phyloP scores from a whole-genome alignment of 2,797 vertebrate species.

The Eulemur albifrons region DNA sequence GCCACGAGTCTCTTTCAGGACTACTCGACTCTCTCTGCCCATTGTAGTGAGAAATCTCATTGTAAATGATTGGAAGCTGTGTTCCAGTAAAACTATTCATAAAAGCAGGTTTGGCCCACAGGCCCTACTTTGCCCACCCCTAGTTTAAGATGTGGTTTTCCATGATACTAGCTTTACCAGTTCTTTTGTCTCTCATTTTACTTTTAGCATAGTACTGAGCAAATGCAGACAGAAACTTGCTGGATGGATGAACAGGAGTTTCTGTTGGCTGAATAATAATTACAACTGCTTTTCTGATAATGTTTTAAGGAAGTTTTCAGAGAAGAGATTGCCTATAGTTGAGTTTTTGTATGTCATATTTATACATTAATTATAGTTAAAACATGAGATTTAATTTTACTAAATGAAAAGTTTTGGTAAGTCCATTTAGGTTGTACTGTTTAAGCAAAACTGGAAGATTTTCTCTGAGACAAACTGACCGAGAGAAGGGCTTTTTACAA shows the following conservation, averaged over 20 bases:
- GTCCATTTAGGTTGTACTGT: neutral
- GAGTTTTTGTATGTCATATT: neutral
- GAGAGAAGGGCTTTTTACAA: neutral
- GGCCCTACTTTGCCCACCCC: neutral
- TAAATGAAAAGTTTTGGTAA: neutral
- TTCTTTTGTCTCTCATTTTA: neutral
- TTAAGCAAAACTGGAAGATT: slow-evolving; percentile 36
- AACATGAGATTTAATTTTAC: slow-evolving; percentile 8
- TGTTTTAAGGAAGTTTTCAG: neutral
- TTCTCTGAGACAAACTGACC: slow-evolving; percentile 31
- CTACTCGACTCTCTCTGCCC: neutral
- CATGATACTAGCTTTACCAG: neutral
- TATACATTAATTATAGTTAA: neutral
- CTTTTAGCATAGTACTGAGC: neutral
- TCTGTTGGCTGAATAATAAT: neutral
- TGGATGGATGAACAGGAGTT: neutral
- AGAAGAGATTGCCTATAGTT: neutral
- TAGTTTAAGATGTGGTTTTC: neutral
- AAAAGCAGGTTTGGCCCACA: neutral
- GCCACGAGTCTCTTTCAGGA: neutral
- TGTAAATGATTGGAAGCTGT: neutral
- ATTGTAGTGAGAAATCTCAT: neutral
- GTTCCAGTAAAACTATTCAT: neutral
- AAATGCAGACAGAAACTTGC: neutral
- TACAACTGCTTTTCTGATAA: neutral